phyloP scores from a whole-genome alignment of 2,888 invertebrate species.

The Helicoverpa assulta region DNA sequence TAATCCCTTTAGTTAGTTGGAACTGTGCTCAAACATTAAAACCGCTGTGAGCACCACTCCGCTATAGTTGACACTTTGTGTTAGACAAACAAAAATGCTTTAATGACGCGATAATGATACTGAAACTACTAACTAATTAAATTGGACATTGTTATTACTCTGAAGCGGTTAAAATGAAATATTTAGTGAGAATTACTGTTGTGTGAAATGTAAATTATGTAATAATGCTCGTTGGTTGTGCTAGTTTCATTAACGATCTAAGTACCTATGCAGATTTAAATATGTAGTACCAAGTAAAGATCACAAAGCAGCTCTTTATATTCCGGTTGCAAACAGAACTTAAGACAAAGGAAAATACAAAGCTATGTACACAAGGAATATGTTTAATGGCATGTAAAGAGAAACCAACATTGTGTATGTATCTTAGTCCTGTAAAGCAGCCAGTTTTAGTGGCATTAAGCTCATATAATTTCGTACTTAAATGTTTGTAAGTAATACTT shows the following conservation, averaged over 20 bases:
- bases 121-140: slow-evolving; percentile 43
- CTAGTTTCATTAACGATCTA: not conserved
- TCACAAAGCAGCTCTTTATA: slow-evolving; percentile 6
- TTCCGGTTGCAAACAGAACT: slow-evolving; percentile 12
- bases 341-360: slow-evolving; percentile 46
- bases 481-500: slow-evolving; percentile 35
- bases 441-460: slow-evolving; percentile 34
- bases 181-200: slow-evolving; percentile 7
- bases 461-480: slow-evolving; percentile 41
- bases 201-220: not conserved
- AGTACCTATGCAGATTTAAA: not conserved
- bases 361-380: slow-evolving; percentile 43
- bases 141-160: slow-evolving; percentile 20
- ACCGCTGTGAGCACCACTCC: slow-evolving; percentile 45
- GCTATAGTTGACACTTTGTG: slow-evolving; percentile 42
- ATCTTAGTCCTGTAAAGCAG: slow-evolving; percentile 35
- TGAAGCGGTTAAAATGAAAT: slow-evolving; percentile 4
- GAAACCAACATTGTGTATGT: slow-evolving; percentile 44
- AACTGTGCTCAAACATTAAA: slow-evolving; percentile 55
- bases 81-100: slow-evolving; percentile 57
- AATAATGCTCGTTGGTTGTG: not conserved
- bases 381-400: slow-evolving; percentile 54
- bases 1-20: slow-evolving; percentile 58
- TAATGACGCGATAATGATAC: slow-evolving; percentile 47
- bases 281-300: slow-evolving; percentile 13